Base-by-base conservation (phyloP, 2,113 vertebrate genomes). In the Otolemur garnettii region DNA sequence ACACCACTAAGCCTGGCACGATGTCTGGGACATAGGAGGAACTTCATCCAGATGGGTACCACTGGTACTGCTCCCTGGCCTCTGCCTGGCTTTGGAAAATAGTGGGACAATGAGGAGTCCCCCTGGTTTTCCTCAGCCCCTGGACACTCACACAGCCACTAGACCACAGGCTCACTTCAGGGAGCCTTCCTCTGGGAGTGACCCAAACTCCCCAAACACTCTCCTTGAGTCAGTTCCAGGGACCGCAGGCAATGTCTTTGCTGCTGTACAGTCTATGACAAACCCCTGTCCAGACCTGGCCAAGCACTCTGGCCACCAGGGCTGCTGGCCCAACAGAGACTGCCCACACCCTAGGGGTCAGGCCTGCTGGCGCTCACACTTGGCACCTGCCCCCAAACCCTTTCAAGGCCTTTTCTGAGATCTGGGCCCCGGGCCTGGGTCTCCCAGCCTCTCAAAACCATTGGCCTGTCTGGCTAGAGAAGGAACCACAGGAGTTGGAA, bases 311-410 rank as follows among this genome's bases (percentile, higher is more conserved):
- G 90, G 59, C 83, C 92, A 71, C 53, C 57, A 57, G 55, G 8
- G 66, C 84, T 91, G 85, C 93, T 91, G 42, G 74, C 91, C 66
- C 55, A 72, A 35, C 1, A 74, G 60, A 21, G 50, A 53, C 60
- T 35, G 90, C n/a, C 60, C 84, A 86, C 7, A 10, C 68, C 42
- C 12, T 18, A 75, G 42, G 45, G 77, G 82, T 38, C 72, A 66
- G 89, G 79, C 83, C 83, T 79, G 42, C 86, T 83, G 95, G 94
- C 75, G 78, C 50, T 95, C 21, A 62, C 13, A 21, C 50, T 90
- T 91, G 88, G 93, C 86, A 93, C 45, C 77, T 93, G 89, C 60
- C 90, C 78, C 69, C 7, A 89, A 83, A 30, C n/a, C 45, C 83
- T 86, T 74, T 81, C 55, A 69, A 69, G 24, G 72, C 60, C 55